Evolutionary conservation across 2,888 invertebrate species (phyloP), one percentile per base, ranked within the genome.

Genomic region (Netelia inedita): DNA sequence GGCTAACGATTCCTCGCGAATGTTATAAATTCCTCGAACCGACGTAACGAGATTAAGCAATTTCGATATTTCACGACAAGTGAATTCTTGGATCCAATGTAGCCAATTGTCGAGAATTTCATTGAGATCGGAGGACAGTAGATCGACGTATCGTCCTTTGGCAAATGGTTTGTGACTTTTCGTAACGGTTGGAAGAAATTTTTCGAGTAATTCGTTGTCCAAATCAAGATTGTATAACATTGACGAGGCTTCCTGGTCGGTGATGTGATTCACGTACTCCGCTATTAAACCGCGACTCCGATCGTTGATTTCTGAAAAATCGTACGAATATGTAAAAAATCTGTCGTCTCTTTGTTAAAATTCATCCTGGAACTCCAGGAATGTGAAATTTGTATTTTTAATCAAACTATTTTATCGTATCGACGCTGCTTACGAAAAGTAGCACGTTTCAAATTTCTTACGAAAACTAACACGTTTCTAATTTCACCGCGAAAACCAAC

Each of bases 21-120:
- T 96, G 80, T 96, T 96, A 88, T 97, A 96, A 83, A 97, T 94
- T 0, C 96, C 96, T 92, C 96, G 96, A 74, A 97, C 95, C 69
- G 96, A 96, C 2, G 96, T 95, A 2, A 97, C 95, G 72, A 97
- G 95, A 83, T 96, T 94, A 9, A 97, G 93, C 0, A 95, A 94
- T 87, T 95, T 95, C 0, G 96, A 94, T 59, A 96, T 95, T 16
- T 95, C 95, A 0, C 93, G 94, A 23, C 95, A 94, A 81, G 96
- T 95, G 1, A 94, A 94, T 85, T 95, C 94, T 43, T 92, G 90
- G 14, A 97, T 96, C 94, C 96, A 95, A 0, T 94, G 90, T 11
- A 97, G 94, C 97, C 97, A 97, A 41, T 94, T 94, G 65, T 95
- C 94, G 0, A 97, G 94, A 10, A 93, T 92, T 1, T 91, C 89